These are phyloP conservation scores for Cuniculus paca DNA, from an alignment of 2,797 vertebrate genomes.

Conservation along the genomic window DNA sequence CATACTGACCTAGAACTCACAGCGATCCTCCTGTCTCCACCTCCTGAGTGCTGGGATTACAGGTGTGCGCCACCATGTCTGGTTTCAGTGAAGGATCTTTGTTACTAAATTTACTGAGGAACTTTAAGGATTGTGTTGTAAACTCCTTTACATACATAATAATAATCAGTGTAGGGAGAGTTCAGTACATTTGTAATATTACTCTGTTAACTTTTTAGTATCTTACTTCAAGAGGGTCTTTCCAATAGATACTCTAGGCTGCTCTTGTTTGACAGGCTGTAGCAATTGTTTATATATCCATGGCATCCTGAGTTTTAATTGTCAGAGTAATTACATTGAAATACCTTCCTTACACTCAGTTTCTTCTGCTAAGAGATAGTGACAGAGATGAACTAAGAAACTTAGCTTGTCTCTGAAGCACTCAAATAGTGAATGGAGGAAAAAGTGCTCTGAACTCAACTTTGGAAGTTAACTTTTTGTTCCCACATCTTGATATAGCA, in stretches of 20 bases:
- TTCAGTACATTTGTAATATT: not conserved
- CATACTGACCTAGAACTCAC: too few relatives aligned
- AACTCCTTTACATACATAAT: not conserved
- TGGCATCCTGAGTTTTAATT: not conserved
- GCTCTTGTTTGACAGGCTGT: conserved; percentile 23
- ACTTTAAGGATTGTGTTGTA: conserved; percentile 5
- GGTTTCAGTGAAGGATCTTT: not conserved
- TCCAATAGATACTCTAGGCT: not conserved
- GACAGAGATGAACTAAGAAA: not conserved
- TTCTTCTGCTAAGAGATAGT: not conserved
- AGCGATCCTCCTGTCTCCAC: not conserved
- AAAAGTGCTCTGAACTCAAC: not conserved
- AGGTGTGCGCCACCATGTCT: not conserved
- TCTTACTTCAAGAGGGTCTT: conserved; percentile 46
- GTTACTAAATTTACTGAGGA: conserved; percentile 34
- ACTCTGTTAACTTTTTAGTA: not conserved
- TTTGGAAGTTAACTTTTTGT: not conserved
- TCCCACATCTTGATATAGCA: not conserved
- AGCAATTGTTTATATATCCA: not conserved
- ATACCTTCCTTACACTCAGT: not conserved
- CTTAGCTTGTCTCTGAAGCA: not conserved
- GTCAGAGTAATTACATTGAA: not conserved
- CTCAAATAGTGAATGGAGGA: not conserved
- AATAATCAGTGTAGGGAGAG: not conserved
- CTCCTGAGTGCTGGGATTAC: not conserved